Percentiles rank a stretch among this genome's conserved stretches.
Conservation (phyloP, 2,797 vertebrate species). For the Parotocinclus haroldoi region DNA sequence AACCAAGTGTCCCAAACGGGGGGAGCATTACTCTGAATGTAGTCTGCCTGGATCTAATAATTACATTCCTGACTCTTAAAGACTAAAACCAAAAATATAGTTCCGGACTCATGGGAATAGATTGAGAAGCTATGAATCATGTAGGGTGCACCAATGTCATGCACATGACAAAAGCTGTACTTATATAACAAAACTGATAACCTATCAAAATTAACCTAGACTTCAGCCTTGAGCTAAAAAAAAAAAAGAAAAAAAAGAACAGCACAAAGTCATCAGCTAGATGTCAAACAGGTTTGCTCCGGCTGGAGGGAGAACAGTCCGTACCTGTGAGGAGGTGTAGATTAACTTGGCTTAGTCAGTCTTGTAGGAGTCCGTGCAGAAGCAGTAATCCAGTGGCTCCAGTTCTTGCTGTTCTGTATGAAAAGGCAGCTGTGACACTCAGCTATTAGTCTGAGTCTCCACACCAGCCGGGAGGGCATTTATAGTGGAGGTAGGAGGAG, state of each 20-base stretch:
- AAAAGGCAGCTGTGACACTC: constrained; percentile 74
- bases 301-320: constrained; percentile 45
- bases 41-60: constrained; percentile 15
- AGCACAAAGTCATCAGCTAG: constrained; percentile 42
- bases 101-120: too few relatives aligned
- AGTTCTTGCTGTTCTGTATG: constrained; percentile 58
- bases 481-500: constrained; percentile 73
- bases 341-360: constrained; percentile 33
- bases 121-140: too few relatives aligned
- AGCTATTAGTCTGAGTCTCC: constrained; percentile 69
- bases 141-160: neutral
- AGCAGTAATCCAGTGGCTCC: constrained; percentile 71
- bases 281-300: too few relatives aligned
- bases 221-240: constrained; percentile 64
- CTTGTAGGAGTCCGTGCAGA: constrained; percentile 55
- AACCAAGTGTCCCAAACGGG: constrained; percentile 48
- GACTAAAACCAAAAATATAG: too few relatives aligned
- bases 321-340: constrained; percentile 61
- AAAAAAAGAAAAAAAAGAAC: constrained; percentile 51
- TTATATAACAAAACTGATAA: constrained; percentile 64
- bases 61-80: constrained; percentile 24
- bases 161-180: constrained; percentile 53
- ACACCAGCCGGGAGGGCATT: constrained; percentile 64
- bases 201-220: constrained; percentile 58
- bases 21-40: constrained; percentile 34